Evolutionary conservation across 2,888 invertebrate species (phyloP), one percentile per base, ranked within the genome.

Genomic region (Apoda limacodes): DNA sequence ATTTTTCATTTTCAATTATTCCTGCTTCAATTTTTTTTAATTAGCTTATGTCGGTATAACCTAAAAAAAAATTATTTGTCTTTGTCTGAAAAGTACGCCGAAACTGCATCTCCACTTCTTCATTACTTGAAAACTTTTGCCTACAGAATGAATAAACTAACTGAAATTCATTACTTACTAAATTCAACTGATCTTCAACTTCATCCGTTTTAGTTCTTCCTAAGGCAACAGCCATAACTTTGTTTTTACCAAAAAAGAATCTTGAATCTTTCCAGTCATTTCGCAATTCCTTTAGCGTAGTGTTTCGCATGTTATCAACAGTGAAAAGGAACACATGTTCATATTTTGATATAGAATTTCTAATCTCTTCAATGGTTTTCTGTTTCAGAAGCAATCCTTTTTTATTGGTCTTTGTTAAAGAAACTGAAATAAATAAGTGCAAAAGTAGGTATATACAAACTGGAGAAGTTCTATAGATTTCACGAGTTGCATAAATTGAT

Each of bases 241-340:
- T 95, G 62, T 97, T 98, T 80, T 98, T 99, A 0, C 98, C 98
- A 72, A 98, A 95, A 70, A 96, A 94, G 69, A 98, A 95, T 58
- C 94, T 84, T 35, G 96, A 95, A 46, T 93, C 90, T 51, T 88
- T 89, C 95, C 96, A 97, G 50, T 94, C 88, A 43, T 86, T 85
- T 22, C 97, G 82, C 5, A 98, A 81, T 46, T 92, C 90, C 69
- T 96, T 94, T 40, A 98, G 72, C 57, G 92, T 89, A 43, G 86
- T 88, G 60, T 95, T 98, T 38, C 98, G 83, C 93, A 97, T 94
- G 63, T 98, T 97, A 52, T 90, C 86, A 11, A 93, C 90, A 25
- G 92, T 90, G 64, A 98, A 95, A 4, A 96, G 83, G 65, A 94
- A 96, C 45, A 98, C 85, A 43, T 90, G 87, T 30, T 88, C 86